Conservation (phyloP, 2,797 vertebrate genomes). For the Sternarchorhynchus goeldii region DNA sequence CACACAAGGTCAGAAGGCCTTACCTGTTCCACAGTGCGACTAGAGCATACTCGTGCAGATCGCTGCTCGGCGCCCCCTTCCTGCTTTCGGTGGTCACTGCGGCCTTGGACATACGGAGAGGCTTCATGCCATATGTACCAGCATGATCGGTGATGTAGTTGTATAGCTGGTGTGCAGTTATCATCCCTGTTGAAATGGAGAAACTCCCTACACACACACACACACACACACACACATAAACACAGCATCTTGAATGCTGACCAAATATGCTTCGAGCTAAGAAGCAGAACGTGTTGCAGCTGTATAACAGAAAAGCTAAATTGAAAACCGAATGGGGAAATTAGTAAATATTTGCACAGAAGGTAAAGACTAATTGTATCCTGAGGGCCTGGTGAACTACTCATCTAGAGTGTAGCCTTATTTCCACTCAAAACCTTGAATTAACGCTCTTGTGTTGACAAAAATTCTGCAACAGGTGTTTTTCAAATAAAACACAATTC, state of each 20-base stretch:
- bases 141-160: slow-evolving; percentile 98
- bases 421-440: background rate
- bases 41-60: slow-evolving; percentile 92
- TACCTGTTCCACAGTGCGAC: slow-evolving; percentile 97
- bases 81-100: slow-evolving; percentile 73
- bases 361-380: slow-evolving; percentile 1
- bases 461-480: background rate
- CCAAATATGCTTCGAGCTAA: too few relatives aligned
- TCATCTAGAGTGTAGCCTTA: background rate
- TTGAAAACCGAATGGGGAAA: background rate
- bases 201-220: slow-evolving; percentile 75
- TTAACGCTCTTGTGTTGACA: background rate
- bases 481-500: too few relatives aligned
- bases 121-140: slow-evolving; percentile 95
- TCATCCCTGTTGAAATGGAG: slow-evolving; percentile 91
- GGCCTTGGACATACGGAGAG: slow-evolving; percentile 88
- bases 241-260: background rate
- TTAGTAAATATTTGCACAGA: background rate
- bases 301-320: background rate
- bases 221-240: background rate
- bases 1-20: background rate
- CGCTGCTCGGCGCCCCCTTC: slow-evolving; percentile 78
- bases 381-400: background rate
- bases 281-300: background rate
- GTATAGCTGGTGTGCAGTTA: slow-evolving; percentile 95